Evolutionary conservation across 2,797 vertebrate genomes (phyloP).

Genomic region (Psittacula echo): DNA sequence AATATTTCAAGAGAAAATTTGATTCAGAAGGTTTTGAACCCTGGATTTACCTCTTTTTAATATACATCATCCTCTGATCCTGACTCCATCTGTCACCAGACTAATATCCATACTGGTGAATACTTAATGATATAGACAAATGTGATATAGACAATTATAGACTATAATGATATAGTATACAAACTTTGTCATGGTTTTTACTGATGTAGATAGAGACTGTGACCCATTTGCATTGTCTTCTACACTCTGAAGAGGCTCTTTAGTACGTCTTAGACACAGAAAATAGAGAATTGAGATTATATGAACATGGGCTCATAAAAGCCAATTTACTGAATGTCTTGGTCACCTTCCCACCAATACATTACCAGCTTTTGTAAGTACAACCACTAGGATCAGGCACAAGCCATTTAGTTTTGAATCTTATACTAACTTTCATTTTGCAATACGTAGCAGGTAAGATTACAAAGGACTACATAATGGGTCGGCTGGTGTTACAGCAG

Average conservation of each 20-base stretch:
- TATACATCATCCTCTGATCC: not conserved
- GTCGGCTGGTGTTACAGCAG: not conserved
- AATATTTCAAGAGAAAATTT: not conserved
- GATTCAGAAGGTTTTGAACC: not conserved
- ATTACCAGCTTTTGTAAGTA: not conserved
- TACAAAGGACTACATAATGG: not conserved
- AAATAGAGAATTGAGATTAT: not conserved
- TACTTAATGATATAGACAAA: not conserved
- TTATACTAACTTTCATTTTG: not conserved
- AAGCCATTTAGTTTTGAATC: not conserved
- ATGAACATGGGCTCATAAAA: not conserved
- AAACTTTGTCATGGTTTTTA: not conserved
- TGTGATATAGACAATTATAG: not conserved
- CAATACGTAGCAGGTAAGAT: not conserved
- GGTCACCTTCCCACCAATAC: not conserved
- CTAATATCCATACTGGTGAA: not conserved
- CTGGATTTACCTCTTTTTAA: not conserved
- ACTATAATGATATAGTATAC: not conserved
- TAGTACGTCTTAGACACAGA: not conserved
- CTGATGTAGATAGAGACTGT: not conserved
- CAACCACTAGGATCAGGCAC: not conserved
- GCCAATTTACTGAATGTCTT: not conserved
- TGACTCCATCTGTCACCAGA: not conserved
- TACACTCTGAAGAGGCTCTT: not conserved
- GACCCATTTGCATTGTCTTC: rapidly evolving